Evolutionary conservation across 2,113 vertebrate genomes (phyloP).

Genomic region (Kryptolebias marmoratus): DNA sequence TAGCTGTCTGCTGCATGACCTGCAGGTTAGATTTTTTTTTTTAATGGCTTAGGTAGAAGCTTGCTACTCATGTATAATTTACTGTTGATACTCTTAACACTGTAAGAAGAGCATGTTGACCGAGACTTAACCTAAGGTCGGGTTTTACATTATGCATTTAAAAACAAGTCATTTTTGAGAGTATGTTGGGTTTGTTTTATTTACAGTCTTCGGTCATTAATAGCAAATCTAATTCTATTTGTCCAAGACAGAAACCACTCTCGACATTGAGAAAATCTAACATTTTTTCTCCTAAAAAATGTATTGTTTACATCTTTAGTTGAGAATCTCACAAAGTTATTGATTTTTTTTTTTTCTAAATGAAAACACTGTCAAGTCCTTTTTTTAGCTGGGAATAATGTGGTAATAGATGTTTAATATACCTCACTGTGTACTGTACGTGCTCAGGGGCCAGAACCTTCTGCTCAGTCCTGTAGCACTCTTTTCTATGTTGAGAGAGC

Average conservation of each 20-base stretch:
- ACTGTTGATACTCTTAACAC: constrained; percentile 64
- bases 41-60: constrained; percentile 66
- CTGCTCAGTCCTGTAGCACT: constrained; percentile 41
- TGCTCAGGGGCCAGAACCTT: constrained; percentile 39
- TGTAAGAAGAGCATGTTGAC: constrained; percentile 68
- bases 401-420: constrained; percentile 41
- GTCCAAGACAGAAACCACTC: constrained; percentile 4
- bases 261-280: not conserved
- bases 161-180: constrained; percentile 47
- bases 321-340: not conserved
- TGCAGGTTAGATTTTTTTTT: constrained; percentile 65
- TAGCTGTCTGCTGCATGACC: constrained; percentile 74
- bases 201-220: constrained; percentile 37
- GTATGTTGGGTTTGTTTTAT: constrained; percentile 44
- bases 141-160: constrained; percentile 66
- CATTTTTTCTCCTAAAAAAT: not conserved
- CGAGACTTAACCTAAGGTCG: constrained; percentile 60
- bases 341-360: not conserved
- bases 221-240: constrained; percentile 15
- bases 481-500: constrained; percentile 59
- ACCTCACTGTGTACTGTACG: constrained; percentile 22
- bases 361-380: constrained; percentile 9
- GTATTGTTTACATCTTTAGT: not conserved
- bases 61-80: constrained; percentile 74
- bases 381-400: constrained; percentile 11